phyloP scores from a whole-genome alignment of 1,140 invertebrate genomes.

The Papilio helenus region DNA sequence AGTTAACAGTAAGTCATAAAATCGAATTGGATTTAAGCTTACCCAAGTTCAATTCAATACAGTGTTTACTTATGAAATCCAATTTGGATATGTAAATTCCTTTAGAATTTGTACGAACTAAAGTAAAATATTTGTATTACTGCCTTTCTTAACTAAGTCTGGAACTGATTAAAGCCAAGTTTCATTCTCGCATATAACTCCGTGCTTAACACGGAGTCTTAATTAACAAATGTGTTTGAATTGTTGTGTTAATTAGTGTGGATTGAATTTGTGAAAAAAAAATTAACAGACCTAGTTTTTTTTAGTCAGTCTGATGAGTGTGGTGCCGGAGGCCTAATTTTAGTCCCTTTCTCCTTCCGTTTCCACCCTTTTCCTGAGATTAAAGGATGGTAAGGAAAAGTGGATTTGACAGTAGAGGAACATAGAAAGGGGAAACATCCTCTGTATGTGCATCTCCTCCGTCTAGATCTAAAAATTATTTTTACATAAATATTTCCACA shows the following conservation, averaged over 20 bases:
- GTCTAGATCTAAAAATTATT: too few species aligned
- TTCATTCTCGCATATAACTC: conserved; percentile 23
- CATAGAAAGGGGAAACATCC: too few species aligned
- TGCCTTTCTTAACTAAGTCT: conserved; percentile 25
- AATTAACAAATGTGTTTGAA: conserved; percentile 28
- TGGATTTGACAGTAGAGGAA: too few species aligned
- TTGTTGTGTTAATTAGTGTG: conserved; percentile 11
- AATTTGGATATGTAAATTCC: conserved; percentile 26
- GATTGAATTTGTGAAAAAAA: neutral
- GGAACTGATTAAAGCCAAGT: conserved; percentile 28
- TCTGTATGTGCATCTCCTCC: too few species aligned
- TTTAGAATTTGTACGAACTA: conserved; percentile 26
- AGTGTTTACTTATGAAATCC: conserved; percentile 25
- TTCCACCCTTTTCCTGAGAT: too few species aligned
- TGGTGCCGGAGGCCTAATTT: too few species aligned
- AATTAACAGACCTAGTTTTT: neutral
- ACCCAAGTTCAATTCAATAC: conserved; percentile 27
- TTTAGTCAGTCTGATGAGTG: too few species aligned
- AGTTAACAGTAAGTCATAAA: conserved; percentile 8
- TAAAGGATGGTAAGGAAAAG: too few species aligned
- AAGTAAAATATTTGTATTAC: conserved; percentile 30
- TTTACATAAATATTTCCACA: too few species aligned
- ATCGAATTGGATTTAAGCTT: conserved; percentile 24
- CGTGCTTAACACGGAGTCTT: neutral
- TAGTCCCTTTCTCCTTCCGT: too few species aligned